Conservation (phyloP, 2,113 vertebrate genomes). For the Pithys albifrons region DNA sequence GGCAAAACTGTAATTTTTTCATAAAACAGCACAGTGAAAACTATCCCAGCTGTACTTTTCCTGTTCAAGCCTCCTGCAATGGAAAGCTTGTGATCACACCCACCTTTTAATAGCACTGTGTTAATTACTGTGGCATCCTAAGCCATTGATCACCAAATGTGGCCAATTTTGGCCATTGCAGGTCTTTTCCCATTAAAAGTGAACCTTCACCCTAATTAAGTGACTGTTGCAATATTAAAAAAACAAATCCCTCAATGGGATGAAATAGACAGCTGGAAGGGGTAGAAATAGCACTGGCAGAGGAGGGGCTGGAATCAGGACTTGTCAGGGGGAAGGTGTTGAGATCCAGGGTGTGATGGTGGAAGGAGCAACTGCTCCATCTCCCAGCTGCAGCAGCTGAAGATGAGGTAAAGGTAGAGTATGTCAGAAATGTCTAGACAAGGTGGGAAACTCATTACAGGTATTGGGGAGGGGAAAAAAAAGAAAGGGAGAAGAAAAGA, state of each 20-base stretch:
- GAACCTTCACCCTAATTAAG: not conserved
- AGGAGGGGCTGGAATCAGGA: not conserved
- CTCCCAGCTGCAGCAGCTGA: not conserved
- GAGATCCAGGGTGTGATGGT: not conserved
- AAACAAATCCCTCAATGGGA: not conserved
- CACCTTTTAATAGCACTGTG: not conserved
- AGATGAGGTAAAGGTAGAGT: not conserved
- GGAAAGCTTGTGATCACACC: not conserved
- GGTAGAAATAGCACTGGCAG: not conserved
- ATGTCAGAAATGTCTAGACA: constrained; percentile 34
- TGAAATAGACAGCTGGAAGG: not conserved
- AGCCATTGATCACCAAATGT: not conserved
- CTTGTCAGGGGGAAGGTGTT: not conserved
- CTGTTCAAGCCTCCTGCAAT: not conserved
- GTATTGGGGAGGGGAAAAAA: not conserved
- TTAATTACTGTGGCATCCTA: not conserved
- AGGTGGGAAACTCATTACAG: constrained; percentile 13
- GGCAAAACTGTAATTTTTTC: not conserved
- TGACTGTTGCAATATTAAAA: not conserved
- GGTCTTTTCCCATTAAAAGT: not conserved
- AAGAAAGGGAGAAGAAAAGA: not conserved
- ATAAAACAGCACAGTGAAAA: not conserved
- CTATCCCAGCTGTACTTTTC: not conserved
- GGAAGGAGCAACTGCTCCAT: not conserved
- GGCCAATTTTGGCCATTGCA: not conserved